Evolutionary conservation across 2,797 vertebrate species (phyloP).

Genomic region (Sebastes vulpes): DNA sequence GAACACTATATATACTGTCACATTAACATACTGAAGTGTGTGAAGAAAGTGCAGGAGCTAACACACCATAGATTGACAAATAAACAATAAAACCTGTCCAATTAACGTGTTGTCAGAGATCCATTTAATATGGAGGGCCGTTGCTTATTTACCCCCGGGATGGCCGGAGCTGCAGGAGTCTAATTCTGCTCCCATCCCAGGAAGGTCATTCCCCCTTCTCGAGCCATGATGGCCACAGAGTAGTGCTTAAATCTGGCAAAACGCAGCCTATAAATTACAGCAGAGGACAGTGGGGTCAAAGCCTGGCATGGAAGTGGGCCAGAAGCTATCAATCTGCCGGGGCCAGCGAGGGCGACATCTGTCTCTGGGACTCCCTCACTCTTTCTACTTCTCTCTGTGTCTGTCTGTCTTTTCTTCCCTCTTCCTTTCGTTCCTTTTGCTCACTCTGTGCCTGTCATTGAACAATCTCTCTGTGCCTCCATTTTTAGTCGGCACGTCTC

Average conservation of each 20-base stretch:
- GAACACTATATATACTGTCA: not conserved
- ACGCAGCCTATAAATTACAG: conserved; percentile 87
- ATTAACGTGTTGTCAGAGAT: conserved; percentile 60
- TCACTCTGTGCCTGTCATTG: conserved; percentile 55
- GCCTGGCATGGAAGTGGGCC: conserved; percentile 84
- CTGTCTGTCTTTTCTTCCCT: conserved; percentile 28
- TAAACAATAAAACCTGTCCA: conserved; percentile 20
- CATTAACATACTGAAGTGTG: not conserved
- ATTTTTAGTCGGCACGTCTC: conserved; percentile 65
- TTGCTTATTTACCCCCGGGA: conserved; percentile 63
- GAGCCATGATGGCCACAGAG: conserved; percentile 82
- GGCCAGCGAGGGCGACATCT: conserved; percentile 85
- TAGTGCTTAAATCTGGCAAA: conserved; percentile 88
- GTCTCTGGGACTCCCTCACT: conserved; percentile 86
- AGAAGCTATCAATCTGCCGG: conserved; percentile 86
- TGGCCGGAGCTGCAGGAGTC: conserved; percentile 63
- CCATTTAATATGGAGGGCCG: conserved; percentile 42
- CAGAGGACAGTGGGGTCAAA: conserved; percentile 88
- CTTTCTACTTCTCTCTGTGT: conserved; percentile 68
- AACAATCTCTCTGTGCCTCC: conserved; percentile 56
- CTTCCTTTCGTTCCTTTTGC: conserved; percentile 29
- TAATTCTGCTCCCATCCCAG: conserved; percentile 74
- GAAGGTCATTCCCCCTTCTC: conserved; percentile 82
- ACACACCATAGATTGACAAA: conserved; percentile 3
- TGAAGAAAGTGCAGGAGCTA: not conserved